Base-by-base conservation (phyloP, 2,888 invertebrate genomes). In the Megaustenia siamemsis region DNA sequence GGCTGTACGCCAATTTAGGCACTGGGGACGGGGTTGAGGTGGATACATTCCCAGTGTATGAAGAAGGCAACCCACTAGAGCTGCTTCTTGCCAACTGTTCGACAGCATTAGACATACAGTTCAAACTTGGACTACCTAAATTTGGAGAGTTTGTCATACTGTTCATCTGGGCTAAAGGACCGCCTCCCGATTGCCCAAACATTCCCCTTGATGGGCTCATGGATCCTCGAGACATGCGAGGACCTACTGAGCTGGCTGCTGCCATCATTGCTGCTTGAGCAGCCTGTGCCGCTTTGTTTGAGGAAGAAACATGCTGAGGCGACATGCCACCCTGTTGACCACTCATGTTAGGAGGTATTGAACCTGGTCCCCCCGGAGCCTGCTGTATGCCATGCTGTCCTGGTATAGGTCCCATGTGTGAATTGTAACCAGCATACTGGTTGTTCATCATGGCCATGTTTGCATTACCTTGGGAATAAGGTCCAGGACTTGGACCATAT, bases 191-290 rank as follows among this genome's bases (percentile, higher is more conserved):
- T 53, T 90, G 89, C 40, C 87, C 85, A 79, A 89, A 90, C 89
- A 90, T 89, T 53, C 90, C 87, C 63, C 88, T 88, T 24, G 88
- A 88, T 21, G 89, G 88, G 77, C 87, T 86, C 49, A 84, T 82
- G 53, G 87, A 68, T 28, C 79, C 84, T 24, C 86, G 82, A 38
- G 84, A 28, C 80, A 83, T 80, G 8, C 86, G 63, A 8, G 86
- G 86, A 12, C 89, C 90, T 35, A 91, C 90, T 38, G 91, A 89
- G 84, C 89, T 92, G 24, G 92, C 92, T n/a, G 93, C 93, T 43
- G 93, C 93, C 68, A 90, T 87, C 89, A 93, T 89, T 43, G 92
- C 93, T 40, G 92, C 93, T 63, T 93, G 92, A n/a, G 93, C 93
- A 35, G 93, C 93, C 88, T 92, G 92, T 60, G 93, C 93, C 81